phyloP scores from a whole-genome alignment of 2,888 invertebrate genomes.

The Yponomeuta sedellus region DNA sequence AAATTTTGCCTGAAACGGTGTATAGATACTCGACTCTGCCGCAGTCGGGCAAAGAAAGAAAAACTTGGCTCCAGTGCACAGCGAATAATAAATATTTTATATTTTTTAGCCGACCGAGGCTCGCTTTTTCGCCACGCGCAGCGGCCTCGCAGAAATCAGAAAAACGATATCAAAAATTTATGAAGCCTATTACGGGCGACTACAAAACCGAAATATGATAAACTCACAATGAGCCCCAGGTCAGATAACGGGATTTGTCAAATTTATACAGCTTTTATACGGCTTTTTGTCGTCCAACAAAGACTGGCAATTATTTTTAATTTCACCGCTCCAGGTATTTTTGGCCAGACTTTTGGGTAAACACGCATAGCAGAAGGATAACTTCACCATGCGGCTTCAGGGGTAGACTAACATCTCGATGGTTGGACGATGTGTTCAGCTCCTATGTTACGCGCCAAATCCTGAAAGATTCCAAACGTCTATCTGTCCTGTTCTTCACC shows the following conservation, averaged over 20 bases:
- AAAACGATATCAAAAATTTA: conserved; percentile 67
- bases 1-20: neutral
- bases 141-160: conserved; percentile 40
- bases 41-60: neutral
- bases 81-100: conserved; percentile 17
- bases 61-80: conserved; percentile 5
- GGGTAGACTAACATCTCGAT: too few species aligned
- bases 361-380: too few species aligned
- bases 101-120: conserved; percentile 28
- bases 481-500: too few species aligned
- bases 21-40: neutral
- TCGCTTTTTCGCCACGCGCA: conserved; percentile 24
- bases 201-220: conserved; percentile 59
- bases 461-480: too few species aligned
- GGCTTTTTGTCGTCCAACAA: conserved; percentile 33
- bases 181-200: conserved; percentile 60
- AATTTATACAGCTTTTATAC: conserved; percentile 43
- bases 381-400: too few species aligned
- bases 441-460: too few species aligned
- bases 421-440: too few species aligned
- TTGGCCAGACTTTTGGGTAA: neutral
- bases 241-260: conserved; percentile 57
- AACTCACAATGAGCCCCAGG: conserved; percentile 35
- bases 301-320: conserved; percentile 51
- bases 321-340: conserved; percentile 25